phyloP scores from a whole-genome alignment of 2,888 invertebrate genomes.

The Eristalis tenax region DNA sequence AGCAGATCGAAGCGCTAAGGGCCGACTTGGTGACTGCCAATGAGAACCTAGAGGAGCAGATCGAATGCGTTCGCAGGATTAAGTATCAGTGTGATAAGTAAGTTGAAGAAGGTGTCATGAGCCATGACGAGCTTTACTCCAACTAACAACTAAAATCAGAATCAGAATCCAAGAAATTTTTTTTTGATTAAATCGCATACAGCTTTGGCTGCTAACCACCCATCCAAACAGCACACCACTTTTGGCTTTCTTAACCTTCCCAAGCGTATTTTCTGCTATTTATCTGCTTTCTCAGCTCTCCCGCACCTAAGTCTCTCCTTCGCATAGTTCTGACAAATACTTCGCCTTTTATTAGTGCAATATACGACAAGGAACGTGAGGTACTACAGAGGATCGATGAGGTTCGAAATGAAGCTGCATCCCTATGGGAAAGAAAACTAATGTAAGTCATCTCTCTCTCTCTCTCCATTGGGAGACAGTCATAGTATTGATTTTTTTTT shows the following conservation, averaged over 20 bases:
- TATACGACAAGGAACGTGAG: slow-evolving; percentile 82
- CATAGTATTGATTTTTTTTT: too few relatives aligned
- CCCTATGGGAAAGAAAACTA: slow-evolving; percentile 85
- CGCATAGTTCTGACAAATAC: slow-evolving; percentile 64
- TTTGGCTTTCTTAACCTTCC: slow-evolving; percentile 49
- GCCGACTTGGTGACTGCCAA: slow-evolving; percentile 82
- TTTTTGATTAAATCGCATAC: background rate
- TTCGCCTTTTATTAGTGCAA: slow-evolving; percentile 76
- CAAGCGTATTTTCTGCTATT: slow-evolving; percentile 53
- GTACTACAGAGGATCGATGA: slow-evolving; percentile 82
- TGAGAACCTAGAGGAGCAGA: slow-evolving; percentile 82
- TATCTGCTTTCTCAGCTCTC: slow-evolving; percentile 62
- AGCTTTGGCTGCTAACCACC: background rate
- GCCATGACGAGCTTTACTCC: background rate
- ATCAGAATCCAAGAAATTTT: background rate
- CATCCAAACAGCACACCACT: slow-evolving; percentile 2
- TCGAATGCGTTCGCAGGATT: slow-evolving; percentile 81
- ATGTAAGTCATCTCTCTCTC: slow-evolving; percentile 75
- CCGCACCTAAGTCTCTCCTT: slow-evolving; percentile 60
- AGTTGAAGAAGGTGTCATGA: slow-evolving; percentile 33
- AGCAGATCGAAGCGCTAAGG: slow-evolving; percentile 83
- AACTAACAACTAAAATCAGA: background rate
- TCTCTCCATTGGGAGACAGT: too few relatives aligned
- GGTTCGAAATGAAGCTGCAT: slow-evolving; percentile 83
- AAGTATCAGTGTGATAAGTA: slow-evolving; percentile 81